Evolutionary conservation across 2,888 invertebrate genomes (phyloP).

Genomic region (Tetranychus piercei): DNA sequence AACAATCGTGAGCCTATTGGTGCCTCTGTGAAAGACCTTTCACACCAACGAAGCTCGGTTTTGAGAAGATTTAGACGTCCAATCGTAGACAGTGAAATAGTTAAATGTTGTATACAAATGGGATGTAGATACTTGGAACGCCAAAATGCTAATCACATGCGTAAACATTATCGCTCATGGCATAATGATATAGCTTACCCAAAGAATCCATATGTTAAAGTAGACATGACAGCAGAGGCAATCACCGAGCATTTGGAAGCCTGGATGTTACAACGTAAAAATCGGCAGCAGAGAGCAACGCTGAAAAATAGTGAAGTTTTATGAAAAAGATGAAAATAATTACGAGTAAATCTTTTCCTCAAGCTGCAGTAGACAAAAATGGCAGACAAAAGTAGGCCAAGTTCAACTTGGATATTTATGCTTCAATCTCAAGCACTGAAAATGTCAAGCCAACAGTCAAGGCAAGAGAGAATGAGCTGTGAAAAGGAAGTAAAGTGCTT

Average conservation of each 20-base stretch:
- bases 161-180: constrained; percentile 9
- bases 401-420: no score
- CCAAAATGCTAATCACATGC: constrained; percentile 5
- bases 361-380: not conserved
- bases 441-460: no score
- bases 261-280: constrained; percentile 9
- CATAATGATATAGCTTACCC: constrained; percentile 6
- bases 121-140: not conserved
- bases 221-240: not conserved
- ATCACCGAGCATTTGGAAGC: not conserved
- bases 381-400: not conserved
- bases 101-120: constrained; percentile 2
- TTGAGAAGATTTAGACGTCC: not conserved
- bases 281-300: not conserved
- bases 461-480: no score
- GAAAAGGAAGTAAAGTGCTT: no score
- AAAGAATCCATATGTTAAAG: not conserved
- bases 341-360: not conserved
- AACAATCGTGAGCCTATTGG: not conserved
- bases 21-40: not conserved
- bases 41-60: not conserved
- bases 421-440: no score
- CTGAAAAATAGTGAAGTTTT: not conserved
- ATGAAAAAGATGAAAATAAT: not conserved
- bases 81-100: not conserved